These are phyloP conservation scores for Epinephelus awoara DNA, from an alignment of 2,797 vertebrate species.

Conservation along the genomic window DNA sequence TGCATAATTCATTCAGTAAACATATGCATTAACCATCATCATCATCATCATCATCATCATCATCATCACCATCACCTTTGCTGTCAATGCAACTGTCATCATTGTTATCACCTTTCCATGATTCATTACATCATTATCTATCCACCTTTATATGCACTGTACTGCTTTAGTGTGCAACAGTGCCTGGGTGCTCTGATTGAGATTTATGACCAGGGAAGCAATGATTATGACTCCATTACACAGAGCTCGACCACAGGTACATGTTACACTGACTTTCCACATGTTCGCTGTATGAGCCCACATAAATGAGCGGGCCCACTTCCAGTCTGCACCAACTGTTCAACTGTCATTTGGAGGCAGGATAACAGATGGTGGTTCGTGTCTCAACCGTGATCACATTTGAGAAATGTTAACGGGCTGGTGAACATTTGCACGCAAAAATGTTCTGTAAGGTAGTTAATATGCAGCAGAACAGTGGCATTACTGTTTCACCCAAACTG, in stretches of 20 bases:
- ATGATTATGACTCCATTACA: slow-evolving; percentile 65
- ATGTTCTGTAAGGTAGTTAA: neutral
- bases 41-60: slow-evolving; percentile 1
- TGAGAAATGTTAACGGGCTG: slow-evolving; percentile 9
- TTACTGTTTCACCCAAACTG: neutral
- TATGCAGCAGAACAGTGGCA: neutral
- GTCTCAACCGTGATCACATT: slow-evolving; percentile 11
- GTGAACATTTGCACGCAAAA: neutral
- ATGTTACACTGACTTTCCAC: slow-evolving; percentile 47
- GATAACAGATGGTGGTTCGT: slow-evolving; percentile 55
- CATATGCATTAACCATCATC: slow-evolving; percentile 25
- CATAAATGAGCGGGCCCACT: slow-evolving; percentile 45
- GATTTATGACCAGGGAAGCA: slow-evolving; percentile 64
- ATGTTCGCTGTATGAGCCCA: slow-evolving; percentile 52
- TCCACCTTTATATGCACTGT: slow-evolving; percentile 33
- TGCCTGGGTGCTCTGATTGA: slow-evolving; percentile 40
- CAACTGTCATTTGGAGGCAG: slow-evolving; percentile 37
- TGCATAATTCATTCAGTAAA: slow-evolving; percentile 27
- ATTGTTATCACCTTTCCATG: slow-evolving; percentile 49
- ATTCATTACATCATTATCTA: slow-evolving; percentile 57
- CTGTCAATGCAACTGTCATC: slow-evolving; percentile 44
- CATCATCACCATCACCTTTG: slow-evolving; percentile 34
- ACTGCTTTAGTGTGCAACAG: slow-evolving; percentile 26
- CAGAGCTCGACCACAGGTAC: slow-evolving; percentile 50
- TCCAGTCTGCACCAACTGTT: slow-evolving; percentile 49